Evolutionary conservation across 1,140 invertebrate genomes (phyloP), one percentile per base, ranked within the genome.

Genomic region (Melitaea cinxia): DNA sequence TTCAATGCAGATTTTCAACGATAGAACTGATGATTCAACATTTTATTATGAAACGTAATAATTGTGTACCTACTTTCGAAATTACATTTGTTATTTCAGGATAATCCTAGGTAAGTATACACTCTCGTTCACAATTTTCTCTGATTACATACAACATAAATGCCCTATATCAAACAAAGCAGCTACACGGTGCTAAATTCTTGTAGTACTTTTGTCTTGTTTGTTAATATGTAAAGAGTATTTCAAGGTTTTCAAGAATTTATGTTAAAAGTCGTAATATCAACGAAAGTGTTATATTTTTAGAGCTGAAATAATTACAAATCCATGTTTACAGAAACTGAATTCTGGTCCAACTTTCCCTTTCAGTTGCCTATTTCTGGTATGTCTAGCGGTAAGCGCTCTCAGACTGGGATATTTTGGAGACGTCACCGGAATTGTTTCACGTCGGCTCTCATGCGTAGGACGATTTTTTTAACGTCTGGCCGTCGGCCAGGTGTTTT

Each of bases 401-500:
- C 69, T 68, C 69, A 75, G 77, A 75, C 77, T 68, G 65, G 45
- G 60, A 70, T 76, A 42, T 65, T 66, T 68, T 68, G 49, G 68
- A 39, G 53, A 75, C 81, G 78, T 83, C 82, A 83, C 70, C 69
- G 60, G 56, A 72, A 85, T 83, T 82, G 80, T 84, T 80, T 61
- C 74, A 61, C 74, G 70, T 68, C 70, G 73, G 19, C 42, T 47
- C 42, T 67, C 49, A 61, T 71, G 79, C 79, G 84, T 86, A 85
- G 84, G 82, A 68, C 49, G 73, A 69, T 79, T 85, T 88, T 87
- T 72, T 87, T 72, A 54, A n/a, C 4, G 66, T 70, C 78, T 90
- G 88, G 86, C 81, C 45, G 53, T 0, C 54, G 15, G 82, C 88
- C 88, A 90, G 80, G 62, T 80, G 82, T 80, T 88, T 88, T 90